Conservation (phyloP, 2,113 vertebrate species). For the Neopipo cinnamomea region DNA sequence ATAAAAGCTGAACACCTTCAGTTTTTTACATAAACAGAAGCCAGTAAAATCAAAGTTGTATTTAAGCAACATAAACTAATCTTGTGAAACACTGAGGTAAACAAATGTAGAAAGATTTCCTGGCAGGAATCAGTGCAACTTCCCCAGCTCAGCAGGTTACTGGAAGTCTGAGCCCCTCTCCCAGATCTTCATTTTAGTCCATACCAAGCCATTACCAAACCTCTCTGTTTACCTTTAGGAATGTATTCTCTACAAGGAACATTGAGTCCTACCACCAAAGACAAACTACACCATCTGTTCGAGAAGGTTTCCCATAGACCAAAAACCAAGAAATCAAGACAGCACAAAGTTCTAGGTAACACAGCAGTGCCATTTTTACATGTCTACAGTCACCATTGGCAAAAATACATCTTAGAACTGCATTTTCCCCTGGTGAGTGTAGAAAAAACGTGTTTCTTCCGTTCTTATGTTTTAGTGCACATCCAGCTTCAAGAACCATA, state of each 20-base stretch:
- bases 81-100: background rate
- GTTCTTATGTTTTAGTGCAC: background rate
- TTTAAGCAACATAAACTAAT: background rate
- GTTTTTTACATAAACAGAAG: background rate
- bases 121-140: background rate
- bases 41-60: background rate
- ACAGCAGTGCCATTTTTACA: background rate
- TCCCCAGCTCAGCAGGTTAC: background rate
- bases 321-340: background rate
- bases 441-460: background rate
- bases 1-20: background rate
- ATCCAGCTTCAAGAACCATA: background rate
- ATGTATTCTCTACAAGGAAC: background rate
- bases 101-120: background rate
- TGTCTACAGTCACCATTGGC: accelerated
- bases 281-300: background rate
- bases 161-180: background rate
- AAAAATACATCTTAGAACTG: background rate
- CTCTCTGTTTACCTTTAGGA: background rate
- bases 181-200: background rate
- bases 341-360: background rate
- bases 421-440: background rate
- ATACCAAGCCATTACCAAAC: background rate
- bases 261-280: accelerated
- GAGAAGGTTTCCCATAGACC: background rate